Conservation (phyloP, 2,797 vertebrate genomes). For the Notamacropus eugenii region DNA sequence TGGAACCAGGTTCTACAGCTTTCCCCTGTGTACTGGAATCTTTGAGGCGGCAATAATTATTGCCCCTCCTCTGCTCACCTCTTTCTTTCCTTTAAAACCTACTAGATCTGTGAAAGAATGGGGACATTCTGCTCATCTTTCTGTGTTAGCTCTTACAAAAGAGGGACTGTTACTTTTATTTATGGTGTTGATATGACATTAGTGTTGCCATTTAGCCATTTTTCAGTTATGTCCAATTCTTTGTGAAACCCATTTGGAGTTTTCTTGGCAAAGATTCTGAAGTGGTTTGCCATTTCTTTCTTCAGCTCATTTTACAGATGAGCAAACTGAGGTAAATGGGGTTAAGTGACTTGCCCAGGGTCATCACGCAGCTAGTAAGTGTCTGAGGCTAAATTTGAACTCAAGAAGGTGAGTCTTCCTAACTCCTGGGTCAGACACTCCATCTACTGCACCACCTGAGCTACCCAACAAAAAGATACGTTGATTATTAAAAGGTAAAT, state of each 20-base stretch:
- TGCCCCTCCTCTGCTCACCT: neutral
- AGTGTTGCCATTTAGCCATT: neutral
- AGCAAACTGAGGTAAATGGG: neutral
- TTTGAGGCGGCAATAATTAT: neutral
- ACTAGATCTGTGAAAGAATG: neutral
- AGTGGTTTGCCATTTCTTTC: neutral
- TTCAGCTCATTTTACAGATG: neutral
- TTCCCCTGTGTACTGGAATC: constrained; percentile 4
- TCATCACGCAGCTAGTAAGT: neutral
- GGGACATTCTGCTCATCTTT: neutral
- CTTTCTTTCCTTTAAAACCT: neutral
- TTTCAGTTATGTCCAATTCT: neutral
- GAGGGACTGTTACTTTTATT: constrained; percentile 44
- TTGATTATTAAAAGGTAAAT: too few relatives aligned
- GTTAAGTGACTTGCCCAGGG: neutral
- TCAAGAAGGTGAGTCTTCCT: neutral
- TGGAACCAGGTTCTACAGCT: neutral
- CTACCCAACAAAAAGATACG: too few relatives aligned
- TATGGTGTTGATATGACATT: neutral
- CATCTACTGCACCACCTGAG: neutral
- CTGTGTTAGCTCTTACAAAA: constrained; percentile 45
- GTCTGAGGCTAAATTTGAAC: neutral
- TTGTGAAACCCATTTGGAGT: neutral
- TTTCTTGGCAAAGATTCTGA: neutral
- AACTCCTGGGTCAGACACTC: neutral